A percentile compares a stretch with the other conserved stretches of the same genome.
Conservation (phyloP, 1,140 invertebrate species). For the Teleogryllus occipitalis region DNA sequence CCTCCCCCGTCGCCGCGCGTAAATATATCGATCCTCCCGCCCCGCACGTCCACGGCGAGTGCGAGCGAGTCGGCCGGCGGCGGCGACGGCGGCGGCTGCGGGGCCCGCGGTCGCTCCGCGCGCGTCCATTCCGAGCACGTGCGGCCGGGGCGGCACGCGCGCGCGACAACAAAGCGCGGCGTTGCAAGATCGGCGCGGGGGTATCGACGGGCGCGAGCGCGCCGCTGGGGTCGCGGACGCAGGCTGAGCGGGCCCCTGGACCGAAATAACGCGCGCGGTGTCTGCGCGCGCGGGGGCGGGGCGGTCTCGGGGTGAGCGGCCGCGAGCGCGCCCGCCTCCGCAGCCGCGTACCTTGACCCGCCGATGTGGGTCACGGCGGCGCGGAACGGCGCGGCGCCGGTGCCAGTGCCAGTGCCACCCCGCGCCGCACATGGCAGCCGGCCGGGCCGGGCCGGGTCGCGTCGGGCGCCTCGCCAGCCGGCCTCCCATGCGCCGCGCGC, state of each 20-base stretch:
- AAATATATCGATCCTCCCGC: background rate
- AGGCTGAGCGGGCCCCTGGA: background rate
- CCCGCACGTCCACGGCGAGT: background rate
- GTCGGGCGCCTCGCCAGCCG: too few relatives aligned
- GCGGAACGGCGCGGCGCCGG: too few relatives aligned
- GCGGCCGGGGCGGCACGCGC: too few relatives aligned
- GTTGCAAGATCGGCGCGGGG: background rate
- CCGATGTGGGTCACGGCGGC: background rate
- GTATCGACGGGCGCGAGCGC: background rate
- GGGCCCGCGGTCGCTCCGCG: too few relatives aligned
- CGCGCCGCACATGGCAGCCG: background rate
- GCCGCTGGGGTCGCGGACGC: too few relatives aligned
- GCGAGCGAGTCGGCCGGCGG: background rate
- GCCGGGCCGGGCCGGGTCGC: too few relatives aligned
- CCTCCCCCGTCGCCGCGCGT: too few relatives aligned
- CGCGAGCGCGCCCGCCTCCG: too few relatives aligned
- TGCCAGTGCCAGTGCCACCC: too few relatives aligned
- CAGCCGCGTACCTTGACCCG: background rate
- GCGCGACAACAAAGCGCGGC: background rate
- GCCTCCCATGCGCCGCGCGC: too few relatives aligned
- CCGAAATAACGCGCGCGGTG: background rate
- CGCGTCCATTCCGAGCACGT: too few relatives aligned
- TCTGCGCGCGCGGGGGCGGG: too few relatives aligned
- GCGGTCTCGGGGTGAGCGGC: background rate
- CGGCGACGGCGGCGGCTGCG: background rate